Percentiles rank a stretch among this genome's conserved stretches.
These are phyloP conservation scores for Patiria miniata DNA, from an alignment of 35 echinoderm and acorn worm genomes.

Conservation along the genomic window DNA sequence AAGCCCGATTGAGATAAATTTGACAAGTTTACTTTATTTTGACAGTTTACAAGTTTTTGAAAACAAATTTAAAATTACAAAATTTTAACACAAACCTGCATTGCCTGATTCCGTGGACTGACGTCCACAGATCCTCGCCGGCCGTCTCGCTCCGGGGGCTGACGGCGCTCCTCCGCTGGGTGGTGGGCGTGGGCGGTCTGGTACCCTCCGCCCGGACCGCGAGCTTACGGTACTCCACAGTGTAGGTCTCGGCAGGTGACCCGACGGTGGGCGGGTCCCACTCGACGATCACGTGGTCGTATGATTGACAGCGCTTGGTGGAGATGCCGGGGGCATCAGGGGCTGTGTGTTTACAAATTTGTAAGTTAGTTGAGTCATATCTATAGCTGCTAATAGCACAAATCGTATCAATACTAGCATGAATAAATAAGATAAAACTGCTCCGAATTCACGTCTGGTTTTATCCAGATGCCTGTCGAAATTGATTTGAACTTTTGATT, in stretches of 20 bases:
- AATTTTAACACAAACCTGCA: neutral
- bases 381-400: no score
- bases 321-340: slow-evolving; percentile 57
- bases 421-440: neutral
- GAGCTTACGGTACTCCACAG: slow-evolving; percentile 65
- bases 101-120: slow-evolving; percentile 28
- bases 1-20: no score
- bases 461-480: no score
- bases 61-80: no score
- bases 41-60: no score
- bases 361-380: no score
- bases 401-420: no score
- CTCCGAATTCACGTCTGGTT: neutral
- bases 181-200: slow-evolving; percentile 28
- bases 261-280: slow-evolving; percentile 54
- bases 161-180: neutral
- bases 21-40: no score
- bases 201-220: neutral
- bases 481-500: no score
- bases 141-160: slow-evolving; percentile 9
- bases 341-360: slow-evolving; percentile 32
- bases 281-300: slow-evolving; percentile 37
- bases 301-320: slow-evolving; percentile 37
- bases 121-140: slow-evolving; percentile 47
- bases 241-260: slow-evolving; percentile 66